A percentile compares a stretch with the other conserved stretches of the same genome.
Evolutionary conservation across 2,797 vertebrate genomes (phyloP).

Genomic region (Sebastes itinus): DNA sequence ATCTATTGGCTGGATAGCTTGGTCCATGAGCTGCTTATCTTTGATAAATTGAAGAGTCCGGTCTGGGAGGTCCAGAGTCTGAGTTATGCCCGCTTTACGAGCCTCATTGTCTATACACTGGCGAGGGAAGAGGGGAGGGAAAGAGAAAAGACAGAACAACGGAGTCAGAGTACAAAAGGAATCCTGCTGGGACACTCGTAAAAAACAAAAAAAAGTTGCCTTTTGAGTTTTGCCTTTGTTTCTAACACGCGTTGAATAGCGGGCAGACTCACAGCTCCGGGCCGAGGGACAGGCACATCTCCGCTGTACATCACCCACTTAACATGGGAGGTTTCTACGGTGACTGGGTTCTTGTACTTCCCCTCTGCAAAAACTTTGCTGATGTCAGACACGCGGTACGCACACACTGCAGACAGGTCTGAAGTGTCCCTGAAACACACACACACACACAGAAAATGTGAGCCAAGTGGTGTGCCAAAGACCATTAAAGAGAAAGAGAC

Average conservation of each 20-base stretch:
- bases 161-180: conserved; percentile 39
- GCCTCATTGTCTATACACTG: conserved; percentile 80
- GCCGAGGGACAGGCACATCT: conserved; percentile 82
- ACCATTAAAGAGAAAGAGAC: neutral
- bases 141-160: conserved; percentile 39
- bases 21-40: conserved; percentile 83
- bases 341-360: conserved; percentile 79
- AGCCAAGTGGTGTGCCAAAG: conserved; percentile 22
- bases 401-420: conserved; percentile 81
- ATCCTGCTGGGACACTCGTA: conserved; percentile 36
- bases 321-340: conserved; percentile 73
- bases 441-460: conserved; percentile 16
- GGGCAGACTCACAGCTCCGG: conserved; percentile 83
- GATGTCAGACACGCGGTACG: conserved; percentile 72
- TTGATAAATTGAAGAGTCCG: conserved; percentile 82
- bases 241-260: conserved; percentile 16
- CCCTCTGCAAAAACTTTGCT: conserved; percentile 80
- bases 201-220: conserved; percentile 22
- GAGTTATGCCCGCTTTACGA: conserved; percentile 49
- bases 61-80: conserved; percentile 81
- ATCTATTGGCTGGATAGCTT: conserved; percentile 70
- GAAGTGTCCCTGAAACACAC: conserved; percentile 76
- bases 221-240: conserved; percentile 31
- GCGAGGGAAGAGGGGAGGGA: conserved; percentile 17
- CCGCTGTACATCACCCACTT: conserved; percentile 83